Evolutionary conservation across 1,140 invertebrate species (phyloP).

Genomic region (Musca vetustissima): DNA sequence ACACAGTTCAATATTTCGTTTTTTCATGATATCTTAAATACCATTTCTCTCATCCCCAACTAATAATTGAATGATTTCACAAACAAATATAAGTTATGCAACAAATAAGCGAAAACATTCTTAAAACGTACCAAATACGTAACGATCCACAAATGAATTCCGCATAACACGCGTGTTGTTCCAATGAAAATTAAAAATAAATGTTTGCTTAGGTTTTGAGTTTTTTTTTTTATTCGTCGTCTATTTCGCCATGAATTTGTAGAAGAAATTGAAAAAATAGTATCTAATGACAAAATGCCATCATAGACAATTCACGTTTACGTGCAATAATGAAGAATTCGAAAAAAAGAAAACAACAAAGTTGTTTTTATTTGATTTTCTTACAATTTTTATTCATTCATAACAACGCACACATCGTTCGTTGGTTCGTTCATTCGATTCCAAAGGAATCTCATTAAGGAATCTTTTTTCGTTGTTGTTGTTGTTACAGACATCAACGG

Average conservation of each 20-base stretch:
- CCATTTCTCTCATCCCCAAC: too few species aligned
- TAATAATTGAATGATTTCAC: too few species aligned
- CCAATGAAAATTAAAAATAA: slow-evolving; percentile 11
- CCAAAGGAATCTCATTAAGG: slow-evolving; percentile 19
- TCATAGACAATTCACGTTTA: too few species aligned
- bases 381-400: slow-evolving; percentile 12
- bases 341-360: not conserved
- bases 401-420: slow-evolving; percentile 2
- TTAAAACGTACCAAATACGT: slow-evolving; percentile 5
- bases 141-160: slow-evolving; percentile 5
- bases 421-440: too few species aligned
- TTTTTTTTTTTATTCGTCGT: not conserved
- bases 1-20: too few species aligned
- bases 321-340: too few species aligned
- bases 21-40: too few species aligned
- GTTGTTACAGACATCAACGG: not conserved
- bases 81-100: slow-evolving; percentile 6
- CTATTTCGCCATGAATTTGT: not conserved
- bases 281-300: not conserved
- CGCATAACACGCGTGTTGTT: slow-evolving; percentile 14
- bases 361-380: too few species aligned
- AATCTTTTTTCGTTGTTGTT: too few species aligned
- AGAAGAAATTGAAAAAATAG: not conserved
- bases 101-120: slow-evolving; percentile 22
- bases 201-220: slow-evolving; percentile 1